phyloP scores from a whole-genome alignment of 2,888 invertebrate genomes.

The Hypolimnas misippus region DNA sequence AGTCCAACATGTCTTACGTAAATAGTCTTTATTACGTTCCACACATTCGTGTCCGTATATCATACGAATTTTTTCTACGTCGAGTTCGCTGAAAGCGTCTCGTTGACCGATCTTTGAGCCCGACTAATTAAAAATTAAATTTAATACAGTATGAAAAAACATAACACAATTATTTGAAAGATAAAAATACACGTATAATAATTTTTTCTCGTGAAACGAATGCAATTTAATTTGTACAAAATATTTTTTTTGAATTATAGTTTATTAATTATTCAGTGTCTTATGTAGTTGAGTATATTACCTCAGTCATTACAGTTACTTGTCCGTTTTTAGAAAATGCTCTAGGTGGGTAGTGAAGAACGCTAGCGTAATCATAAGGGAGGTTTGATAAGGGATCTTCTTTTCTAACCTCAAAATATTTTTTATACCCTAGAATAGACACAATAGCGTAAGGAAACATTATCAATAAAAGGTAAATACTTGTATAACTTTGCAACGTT shows the following conservation, averaged over 20 bases:
- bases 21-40: conserved; percentile 65
- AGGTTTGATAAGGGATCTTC: conserved; percentile 52
- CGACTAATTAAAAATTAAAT: conserved; percentile 44
- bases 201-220: no score
- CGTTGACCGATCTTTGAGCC: conserved; percentile 69
- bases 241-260: no score
- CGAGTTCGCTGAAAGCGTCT: conserved; percentile 66
- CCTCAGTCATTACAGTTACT: conserved; percentile 87
- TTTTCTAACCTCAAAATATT: conserved; percentile 84
- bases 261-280: no score
- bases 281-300: conserved; percentile 59
- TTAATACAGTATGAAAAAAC: not conserved
- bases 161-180: no score
- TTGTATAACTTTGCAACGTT: not conserved
- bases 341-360: conserved; percentile 90
- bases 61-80: conserved; percentile 65
- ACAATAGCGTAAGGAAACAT: not conserved
- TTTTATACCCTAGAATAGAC: conserved; percentile 80
- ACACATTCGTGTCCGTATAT: conserved; percentile 66
- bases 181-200: no score
- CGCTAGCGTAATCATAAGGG: conserved; percentile 89
- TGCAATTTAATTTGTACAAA: no score
- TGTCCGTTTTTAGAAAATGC: conserved; percentile 90
- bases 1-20: conserved; percentile 68
- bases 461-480: not conserved